phyloP scores from a whole-genome alignment of 2,113 vertebrate species.

The Motacilla tschutschensis region DNA sequence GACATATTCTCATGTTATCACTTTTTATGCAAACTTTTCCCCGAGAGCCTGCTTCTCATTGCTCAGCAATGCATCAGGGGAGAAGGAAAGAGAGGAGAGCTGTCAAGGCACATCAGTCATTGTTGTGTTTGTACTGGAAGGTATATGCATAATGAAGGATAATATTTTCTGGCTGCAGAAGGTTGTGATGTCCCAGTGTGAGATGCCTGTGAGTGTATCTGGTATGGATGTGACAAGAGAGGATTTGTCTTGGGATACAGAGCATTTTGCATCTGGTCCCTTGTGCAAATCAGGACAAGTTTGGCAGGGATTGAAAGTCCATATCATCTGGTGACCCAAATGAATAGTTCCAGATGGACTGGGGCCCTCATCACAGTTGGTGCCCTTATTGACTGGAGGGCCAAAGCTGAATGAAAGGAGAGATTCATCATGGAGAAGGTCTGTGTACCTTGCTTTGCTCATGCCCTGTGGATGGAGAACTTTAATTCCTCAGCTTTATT shows the following conservation, averaged over 20 bases:
- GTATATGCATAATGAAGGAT: slow-evolving; percentile 39
- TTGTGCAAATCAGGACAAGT: slow-evolving; percentile 32
- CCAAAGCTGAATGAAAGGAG: slow-evolving; percentile 19
- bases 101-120: slow-evolving; percentile 52
- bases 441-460: background rate
- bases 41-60: background rate
- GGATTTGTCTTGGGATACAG: slow-evolving; percentile 40
- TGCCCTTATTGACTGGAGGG: slow-evolving; percentile 4
- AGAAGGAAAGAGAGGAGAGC: slow-evolving; percentile 34
- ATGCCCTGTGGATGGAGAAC: background rate
- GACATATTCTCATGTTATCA: slow-evolving; percentile 55
- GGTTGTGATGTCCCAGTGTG: background rate
- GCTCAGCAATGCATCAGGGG: background rate
- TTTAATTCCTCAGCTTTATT: slow-evolving; percentile 12
- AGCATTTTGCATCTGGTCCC: slow-evolving; percentile 26
- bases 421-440: background rate
- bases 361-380: slow-evolving; percentile 53
- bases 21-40: slow-evolving; percentile 42
- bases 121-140: slow-evolving; percentile 28
- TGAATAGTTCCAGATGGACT: slow-evolving; percentile 59
- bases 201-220: background rate
- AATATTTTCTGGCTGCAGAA: slow-evolving; percentile 51
- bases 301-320: slow-evolving; percentile 57
- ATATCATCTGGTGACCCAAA: slow-evolving; percentile 52
- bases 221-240: slow-evolving; percentile 19